Base-by-base conservation (phyloP, 2,797 vertebrate genomes). In the Mus minutoides region DNA sequence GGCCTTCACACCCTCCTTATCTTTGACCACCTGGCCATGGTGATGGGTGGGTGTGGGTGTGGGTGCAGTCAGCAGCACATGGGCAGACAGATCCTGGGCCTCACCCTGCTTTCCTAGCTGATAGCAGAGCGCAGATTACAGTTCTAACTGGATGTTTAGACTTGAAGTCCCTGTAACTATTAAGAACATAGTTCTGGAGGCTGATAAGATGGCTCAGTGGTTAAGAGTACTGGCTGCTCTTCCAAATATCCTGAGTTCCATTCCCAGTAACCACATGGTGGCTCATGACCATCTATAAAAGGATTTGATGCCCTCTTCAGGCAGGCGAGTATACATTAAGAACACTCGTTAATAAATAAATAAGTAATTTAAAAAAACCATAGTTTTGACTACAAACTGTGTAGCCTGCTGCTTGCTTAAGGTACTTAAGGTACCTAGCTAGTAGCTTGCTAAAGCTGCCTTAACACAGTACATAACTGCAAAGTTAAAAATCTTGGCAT, bases 1-100 rank as follows among this genome's bases (percentile, higher is more conserved):
- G 29, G 88, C 82, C 73, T 64, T 86, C n/a, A 7, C 54, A 10
- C 82, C 79, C 16, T 54, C 40, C 90, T 87, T 97, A 64, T 97
- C 97, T 96, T 71, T 3, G 82, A 49, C 73, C 40, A 69, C 78
- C 89, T 96, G 95, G 83, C 40, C 88, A 43, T 24, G 5, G 79
- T 3, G 37, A 29, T 56, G 56, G 69, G 69, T 71, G 69, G 67
- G 82, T 29, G 43, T 80, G 40, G 54, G 62, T 26, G 4, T 73
- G 40, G 69, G 69, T 19, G 3, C 0, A 26, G 76, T 75, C 87
- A 9, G 40, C 56, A 29, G 49, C 80, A 60, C 8, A 3, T 0
- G 3, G 54, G 78, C 88, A n/a, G 52, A 12, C 75, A 90, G 90
- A 54, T 69, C 62, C 80, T 5, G 75, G 88, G 64, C 85, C 79